Conservation (phyloP, 2,797 vertebrate genomes). For the Sebastes matsubarae region DNA sequence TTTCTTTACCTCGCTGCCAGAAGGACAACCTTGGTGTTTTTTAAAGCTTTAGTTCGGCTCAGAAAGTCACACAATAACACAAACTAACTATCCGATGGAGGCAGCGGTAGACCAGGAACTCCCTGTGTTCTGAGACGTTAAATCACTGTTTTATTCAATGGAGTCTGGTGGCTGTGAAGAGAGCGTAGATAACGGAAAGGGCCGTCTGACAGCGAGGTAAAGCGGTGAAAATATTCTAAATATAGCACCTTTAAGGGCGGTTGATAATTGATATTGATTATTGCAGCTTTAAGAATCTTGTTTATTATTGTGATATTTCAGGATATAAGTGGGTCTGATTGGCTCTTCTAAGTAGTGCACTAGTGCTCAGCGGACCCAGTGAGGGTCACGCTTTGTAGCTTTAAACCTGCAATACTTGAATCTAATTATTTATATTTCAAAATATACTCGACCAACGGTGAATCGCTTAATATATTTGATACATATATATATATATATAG, state of each 20-base stretch:
- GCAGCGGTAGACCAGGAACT: too few relatives aligned
- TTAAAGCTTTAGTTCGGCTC: too few relatives aligned
- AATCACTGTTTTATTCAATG: too few relatives aligned
- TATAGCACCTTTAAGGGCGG: not conserved
- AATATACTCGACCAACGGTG: slow-evolving; percentile 50
- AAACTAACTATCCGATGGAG: too few relatives aligned
- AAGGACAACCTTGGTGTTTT: too few relatives aligned
- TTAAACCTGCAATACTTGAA: slow-evolving; percentile 86
- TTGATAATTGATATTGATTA: not conserved
- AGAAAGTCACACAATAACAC: too few relatives aligned
- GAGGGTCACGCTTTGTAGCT: slow-evolving; percentile 64
- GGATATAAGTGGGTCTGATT: slow-evolving; percentile 27
- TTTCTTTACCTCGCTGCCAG: not conserved
- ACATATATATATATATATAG: not conserved
- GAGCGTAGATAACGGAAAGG: not conserved
- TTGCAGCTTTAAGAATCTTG: slow-evolving; percentile 7
- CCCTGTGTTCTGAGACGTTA: too few relatives aligned
- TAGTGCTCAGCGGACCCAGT: slow-evolving; percentile 24
- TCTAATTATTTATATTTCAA: slow-evolving; percentile 70
- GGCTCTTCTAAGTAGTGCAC: slow-evolving; percentile 45
- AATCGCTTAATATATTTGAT: slow-evolving; percentile 61
- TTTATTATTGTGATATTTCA: slow-evolving; percentile 19
- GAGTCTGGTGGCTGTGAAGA: not conserved
- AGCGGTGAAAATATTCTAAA: not conserved
- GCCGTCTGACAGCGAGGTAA: too few relatives aligned